Base-by-base conservation (phyloP, 2,797 vertebrate genomes). In the Sciurus vulgaris region DNA sequence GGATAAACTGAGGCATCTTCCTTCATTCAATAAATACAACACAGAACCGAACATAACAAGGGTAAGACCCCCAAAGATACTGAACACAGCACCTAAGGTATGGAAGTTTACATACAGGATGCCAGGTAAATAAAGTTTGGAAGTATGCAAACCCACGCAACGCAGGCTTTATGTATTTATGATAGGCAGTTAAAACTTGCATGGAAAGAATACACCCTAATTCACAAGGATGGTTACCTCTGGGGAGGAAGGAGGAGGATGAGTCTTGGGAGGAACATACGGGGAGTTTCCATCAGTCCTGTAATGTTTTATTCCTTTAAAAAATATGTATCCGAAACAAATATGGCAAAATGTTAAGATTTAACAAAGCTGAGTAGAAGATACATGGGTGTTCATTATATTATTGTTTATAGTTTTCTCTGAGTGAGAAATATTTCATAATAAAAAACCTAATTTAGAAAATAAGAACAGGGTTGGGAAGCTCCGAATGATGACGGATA, bases 361-460 rank as follows among this genome's bases (percentile, higher is more conserved):
- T 91, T 72, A 95, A 96, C 89, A 97, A 90, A 95, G 94, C 74
- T 69, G 77, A 86, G 56, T 59, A 61, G 69, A 91, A 86, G 88
- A 96, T 49, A 82, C 83, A 89, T 54, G 44, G 35, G 83, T 47
- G 35, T 89, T 96, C 89, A 86, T 96, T 97, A 79, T 86, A 54
- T 86, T 74, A 74, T 92, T 89, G 81, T 96, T 97, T 96, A 93
- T 69, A 47, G 92, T 92, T 96, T 92, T 91, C 78, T 94, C 88
- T 67, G 77, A 49, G 14, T 86, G 70, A 88, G 91, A 97, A 97
- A 96, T 96, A 95, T 93, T 94, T 97, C 87, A 96, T 92, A 93
- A 96, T 96, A 95, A 97, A 97, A 97, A 91, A 95, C 79, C 72
- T 95, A 94, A 96, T 95, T 95, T 92, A 82, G 82, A 95, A 95